Evolutionary conservation across 2,888 invertebrate genomes (phyloP), one percentile per base, ranked within the genome.

Genomic region (Ommatoiulus sabulosus): DNA sequence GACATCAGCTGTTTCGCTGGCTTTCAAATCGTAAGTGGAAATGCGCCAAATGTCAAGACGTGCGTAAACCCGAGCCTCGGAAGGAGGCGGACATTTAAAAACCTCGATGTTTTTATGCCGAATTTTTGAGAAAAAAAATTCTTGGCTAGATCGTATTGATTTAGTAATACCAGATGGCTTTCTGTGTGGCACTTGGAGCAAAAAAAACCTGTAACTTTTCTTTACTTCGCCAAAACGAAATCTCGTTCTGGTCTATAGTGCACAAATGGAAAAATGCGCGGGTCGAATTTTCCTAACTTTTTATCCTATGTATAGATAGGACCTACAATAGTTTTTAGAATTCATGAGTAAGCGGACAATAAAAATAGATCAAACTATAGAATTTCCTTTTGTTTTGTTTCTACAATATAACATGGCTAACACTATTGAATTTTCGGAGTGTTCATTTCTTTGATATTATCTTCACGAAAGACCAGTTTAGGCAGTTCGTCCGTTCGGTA

Each of bases 141-240:
- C 72, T 72, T 72, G 72, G 24, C 72, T 72, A 72, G 72, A 72
- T 72, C 72, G 20, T 72, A 72, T 72, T 72, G 72, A 72, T 72
- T 72, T 72, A 72, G 20, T 24, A 20, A 24, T 72, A 10, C 72
- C 72, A 72, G 72, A 72, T 72, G 72, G 72, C 72, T 72, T 72
- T 72, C 20, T 72, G 72, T 72, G 72, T 72, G 72, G 72, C 72
- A 72, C 6, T n/a, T 63, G 24, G 72, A 10, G 24, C 72, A 3
- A 72, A 72, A 72, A 72, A 63, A 63, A 17, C 20, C 3, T n/a
- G 63, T 35, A 35, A 35, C 20, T n/a, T n/a, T 63, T n/a, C n/a
- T n/a, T n/a, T 20, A 57, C 57, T 6, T 63, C 17, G 17, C 6
- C 3, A 63, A 72, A 72, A 72, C 8, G 24, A 7, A 20, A n/a